These are phyloP conservation scores for Netelia virgata DNA, from an alignment of 2,888 invertebrate species.

Conservation along the genomic window DNA sequence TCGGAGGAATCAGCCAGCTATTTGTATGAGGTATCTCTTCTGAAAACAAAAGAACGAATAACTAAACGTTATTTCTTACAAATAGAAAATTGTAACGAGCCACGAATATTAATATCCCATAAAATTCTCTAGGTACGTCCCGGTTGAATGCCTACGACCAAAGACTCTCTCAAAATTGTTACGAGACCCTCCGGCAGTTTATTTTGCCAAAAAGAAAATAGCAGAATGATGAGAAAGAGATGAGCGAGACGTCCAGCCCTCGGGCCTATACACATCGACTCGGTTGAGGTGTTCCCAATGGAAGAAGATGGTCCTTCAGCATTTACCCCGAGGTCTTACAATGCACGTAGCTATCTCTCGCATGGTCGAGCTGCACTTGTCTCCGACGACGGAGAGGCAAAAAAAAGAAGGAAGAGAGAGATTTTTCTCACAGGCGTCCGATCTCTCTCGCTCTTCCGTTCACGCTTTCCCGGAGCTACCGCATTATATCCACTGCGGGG, in stretches of 20 bases:
- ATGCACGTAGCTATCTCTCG: constrained; percentile 12
- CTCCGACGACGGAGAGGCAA: constrained; percentile 28
- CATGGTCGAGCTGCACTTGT: constrained; percentile 70
- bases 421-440: constrained; percentile 49
- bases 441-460: constrained; percentile 35
- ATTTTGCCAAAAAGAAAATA: constrained; percentile 58
- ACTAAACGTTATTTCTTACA: neutral
- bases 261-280: constrained; percentile 17
- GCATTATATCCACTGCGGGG: constrained; percentile 66
- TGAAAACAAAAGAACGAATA: constrained; percentile 64
- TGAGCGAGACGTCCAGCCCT: constrained; percentile 20
- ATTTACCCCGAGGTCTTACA: constrained; percentile 22
- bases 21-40: constrained; percentile 70
- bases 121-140: too few species aligned
- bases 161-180: constrained; percentile 56
- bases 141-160: constrained; percentile 27
- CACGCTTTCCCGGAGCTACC: constrained; percentile 65
- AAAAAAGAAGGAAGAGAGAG: constrained; percentile 14
- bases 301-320: constrained; percentile 54
- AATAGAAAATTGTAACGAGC: constrained; percentile 2
- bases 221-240: constrained; percentile 28
- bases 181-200: constrained; percentile 59
- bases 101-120: neutral
- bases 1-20: constrained; percentile 69
- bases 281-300: constrained; percentile 61